These are phyloP conservation scores for Volucella zonaria DNA, from an alignment of 2,888 invertebrate species.

Conservation along the genomic window DNA sequence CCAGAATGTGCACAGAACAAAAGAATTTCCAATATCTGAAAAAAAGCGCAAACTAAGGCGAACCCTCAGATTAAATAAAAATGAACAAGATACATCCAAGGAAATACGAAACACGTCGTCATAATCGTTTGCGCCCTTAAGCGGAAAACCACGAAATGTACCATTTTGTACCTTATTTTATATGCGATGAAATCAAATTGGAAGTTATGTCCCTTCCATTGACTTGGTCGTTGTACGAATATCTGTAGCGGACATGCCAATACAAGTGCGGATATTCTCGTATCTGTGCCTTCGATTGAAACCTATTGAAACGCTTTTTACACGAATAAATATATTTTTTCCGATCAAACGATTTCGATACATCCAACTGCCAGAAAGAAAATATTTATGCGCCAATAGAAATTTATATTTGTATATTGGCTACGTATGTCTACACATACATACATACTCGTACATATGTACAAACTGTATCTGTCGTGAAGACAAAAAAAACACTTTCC, in stretches of 20 bases:
- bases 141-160: slow-evolving; percentile 71
- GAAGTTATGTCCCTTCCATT: slow-evolving; percentile 72
- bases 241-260: slow-evolving; percentile 41
- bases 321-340: slow-evolving; percentile 49
- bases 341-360: slow-evolving; percentile 61
- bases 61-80: slow-evolving; percentile 49
- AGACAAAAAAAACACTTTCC: slow-evolving; percentile 1
- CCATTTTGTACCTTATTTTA: slow-evolving; percentile 70
- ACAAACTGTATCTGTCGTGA: neutral
- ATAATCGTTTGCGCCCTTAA: slow-evolving; percentile 72
- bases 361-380: slow-evolving; percentile 44
- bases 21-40: slow-evolving; percentile 57
- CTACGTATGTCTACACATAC: too few species aligned
- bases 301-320: slow-evolving; percentile 28
- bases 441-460: slow-evolving; percentile 22
- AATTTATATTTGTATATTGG: too few species aligned
- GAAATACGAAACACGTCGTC: slow-evolving; percentile 64
- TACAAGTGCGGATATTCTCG: slow-evolving; percentile 17
- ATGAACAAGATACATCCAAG: slow-evolving; percentile 42
- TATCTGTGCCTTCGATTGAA: slow-evolving; percentile 56
- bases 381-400: too few species aligned
- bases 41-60: slow-evolving; percentile 67
- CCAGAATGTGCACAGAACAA: slow-evolving; percentile 20
- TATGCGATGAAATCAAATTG: slow-evolving; percentile 72
- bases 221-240: slow-evolving; percentile 44